Base-by-base conservation (phyloP, 2,888 invertebrate genomes). In the Smittia aterrima region DNA sequence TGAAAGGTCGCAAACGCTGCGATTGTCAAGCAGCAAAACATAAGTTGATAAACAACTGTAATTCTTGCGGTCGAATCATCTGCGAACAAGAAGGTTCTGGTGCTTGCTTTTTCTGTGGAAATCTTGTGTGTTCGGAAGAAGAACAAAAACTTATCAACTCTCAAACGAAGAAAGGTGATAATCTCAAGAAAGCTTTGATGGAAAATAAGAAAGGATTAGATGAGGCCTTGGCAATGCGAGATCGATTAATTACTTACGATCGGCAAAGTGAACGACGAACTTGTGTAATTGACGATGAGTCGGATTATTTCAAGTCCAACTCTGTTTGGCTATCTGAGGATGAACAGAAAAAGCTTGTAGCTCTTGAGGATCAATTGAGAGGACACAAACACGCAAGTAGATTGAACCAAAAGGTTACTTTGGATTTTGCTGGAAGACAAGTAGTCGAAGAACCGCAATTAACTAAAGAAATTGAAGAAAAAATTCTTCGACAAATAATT, bases 71-170 rank as follows among this genome's bases (percentile, higher is more conserved):
- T 0, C 87, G 98, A 75, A 92, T 99, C 76, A 92, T 98, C 3
- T 99, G 98, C 82, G 88, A 88, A 74, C 96, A 97, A 83, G 99
- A 99, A 84, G 98, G 98, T 0, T 92, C 96, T 7, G 99, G 99
- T 0, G 96, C 97, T 0, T 99, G 99, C 80, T 87, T 97, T 62
- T 96, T 91, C 80, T 99, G 99, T 84, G 92, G 91, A 0, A 88
- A 88, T 78, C 84, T 95, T 81, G 98, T 98, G 0, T 91, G 91
- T 79, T 90, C 91, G 0, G 85, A 86, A 22, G 90, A 91, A 75
- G 92, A 94, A 79, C 86, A 87, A 79, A 86, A 86, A 76, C 83
- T 91, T 76, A 83, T 92, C 64, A 85, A 87, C 73, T 83, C 88
- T 0, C 88, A 88, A 66, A 86, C 89, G 0, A 91, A 90, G 78